Conservation (phyloP, 2,113 vertebrate genomes). For the Baryphthengus martii region DNA sequence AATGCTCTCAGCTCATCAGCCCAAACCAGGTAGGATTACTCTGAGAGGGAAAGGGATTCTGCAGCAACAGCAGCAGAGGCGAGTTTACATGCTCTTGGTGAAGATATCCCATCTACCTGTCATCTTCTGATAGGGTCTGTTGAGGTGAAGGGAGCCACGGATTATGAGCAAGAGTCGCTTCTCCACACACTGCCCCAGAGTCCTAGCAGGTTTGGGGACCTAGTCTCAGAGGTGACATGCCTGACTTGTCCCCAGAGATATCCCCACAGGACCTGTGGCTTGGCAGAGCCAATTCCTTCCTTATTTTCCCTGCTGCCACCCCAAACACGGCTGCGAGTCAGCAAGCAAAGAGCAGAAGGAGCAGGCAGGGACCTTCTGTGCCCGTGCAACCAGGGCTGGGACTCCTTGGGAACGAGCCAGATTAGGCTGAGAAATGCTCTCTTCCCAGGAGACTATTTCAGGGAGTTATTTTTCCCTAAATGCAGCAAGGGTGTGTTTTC, state of each 20-base stretch:
- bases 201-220: background rate
- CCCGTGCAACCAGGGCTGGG: background rate
- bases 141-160: background rate
- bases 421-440: slow-evolving; percentile 1
- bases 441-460: background rate
- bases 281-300: background rate
- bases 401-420: background rate
- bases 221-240: fast-evolving
- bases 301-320: background rate
- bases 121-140: background rate
- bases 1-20: background rate
- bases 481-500: background rate
- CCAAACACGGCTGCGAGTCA: fast-evolving
- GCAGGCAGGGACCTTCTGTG: background rate
- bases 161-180: background rate
- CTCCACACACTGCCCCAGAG: background rate
- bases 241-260: background rate
- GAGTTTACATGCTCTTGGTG: background rate
- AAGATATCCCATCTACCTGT: background rate
- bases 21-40: background rate
- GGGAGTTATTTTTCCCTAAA: background rate
- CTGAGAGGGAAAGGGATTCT: background rate
- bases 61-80: background rate
- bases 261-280: background rate
- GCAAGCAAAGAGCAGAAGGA: background rate